These are phyloP conservation scores for Halictus ligatus DNA, from an alignment of 2,888 invertebrate species.

Conservation along the genomic window DNA sequence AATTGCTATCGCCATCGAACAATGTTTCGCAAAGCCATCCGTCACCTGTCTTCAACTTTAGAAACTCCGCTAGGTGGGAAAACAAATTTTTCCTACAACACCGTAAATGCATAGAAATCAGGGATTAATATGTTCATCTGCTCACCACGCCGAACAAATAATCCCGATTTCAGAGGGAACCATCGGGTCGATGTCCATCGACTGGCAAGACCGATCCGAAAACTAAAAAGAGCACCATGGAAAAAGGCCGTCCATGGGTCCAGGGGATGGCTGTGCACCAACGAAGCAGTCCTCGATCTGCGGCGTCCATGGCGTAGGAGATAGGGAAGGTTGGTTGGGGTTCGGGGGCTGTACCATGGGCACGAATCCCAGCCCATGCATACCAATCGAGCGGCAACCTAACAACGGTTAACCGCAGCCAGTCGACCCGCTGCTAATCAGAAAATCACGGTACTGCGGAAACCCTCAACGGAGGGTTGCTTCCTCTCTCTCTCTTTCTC, in stretches of 20 bases:
- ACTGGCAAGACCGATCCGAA: background rate
- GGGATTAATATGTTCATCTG: background rate
- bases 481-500: slow-evolving; percentile 37
- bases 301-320: slow-evolving; percentile 46
- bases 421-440: slow-evolving; percentile 83
- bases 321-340: slow-evolving; percentile 63
- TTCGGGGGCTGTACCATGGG: slow-evolving; percentile 65
- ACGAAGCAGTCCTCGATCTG: slow-evolving; percentile 20
- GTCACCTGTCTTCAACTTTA: background rate
- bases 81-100: background rate
- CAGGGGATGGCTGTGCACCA: background rate
- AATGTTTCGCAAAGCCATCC: background rate
- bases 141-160: background rate
- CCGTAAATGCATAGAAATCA: background rate
- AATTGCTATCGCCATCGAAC: background rate
- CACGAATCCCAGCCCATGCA: slow-evolving; percentile 84
- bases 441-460: slow-evolving; percentile 82
- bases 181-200: background rate
- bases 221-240: background rate
- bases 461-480: slow-evolving; percentile 77
- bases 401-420: slow-evolving; percentile 84
- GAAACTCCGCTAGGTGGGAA: background rate
- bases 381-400: slow-evolving; percentile 83
- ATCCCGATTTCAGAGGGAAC: background rate
- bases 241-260: background rate